Conservation (phyloP, 1,140 invertebrate species). For the Glossosoma conforme region DNA sequence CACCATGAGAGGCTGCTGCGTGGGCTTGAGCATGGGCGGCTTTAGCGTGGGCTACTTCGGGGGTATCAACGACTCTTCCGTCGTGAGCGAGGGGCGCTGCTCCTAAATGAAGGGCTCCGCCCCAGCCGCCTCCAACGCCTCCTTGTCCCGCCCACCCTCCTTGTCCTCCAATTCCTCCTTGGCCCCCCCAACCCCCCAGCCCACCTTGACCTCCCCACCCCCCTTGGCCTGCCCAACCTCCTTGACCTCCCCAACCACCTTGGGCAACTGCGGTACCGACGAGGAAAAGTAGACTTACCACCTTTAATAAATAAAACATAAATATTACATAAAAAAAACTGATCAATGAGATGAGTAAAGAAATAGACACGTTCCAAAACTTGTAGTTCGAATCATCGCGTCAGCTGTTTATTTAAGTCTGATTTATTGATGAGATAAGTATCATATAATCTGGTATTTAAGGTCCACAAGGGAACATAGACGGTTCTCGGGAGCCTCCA, state of each 20-base stretch:
- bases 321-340: no score
- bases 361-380: no score
- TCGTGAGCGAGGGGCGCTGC: conserved; percentile 21
- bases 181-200: neutral
- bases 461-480: no score
- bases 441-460: no score
- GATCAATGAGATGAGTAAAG: no score
- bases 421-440: no score
- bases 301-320: neutral
- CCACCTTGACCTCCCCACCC: conserved; percentile 7
- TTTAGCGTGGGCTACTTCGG: conserved; percentile 47
- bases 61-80: conserved; percentile 43
- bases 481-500: no score
- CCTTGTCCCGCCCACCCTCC: conserved; percentile 14
- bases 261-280: conserved; percentile 1
- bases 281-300: neutral
- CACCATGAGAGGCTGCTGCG: conserved; percentile 29
- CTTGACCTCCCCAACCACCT: conserved; percentile 15
- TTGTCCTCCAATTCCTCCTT: neutral
- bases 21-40: conserved; percentile 39
- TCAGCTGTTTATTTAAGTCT: no score
- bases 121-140: neutral
- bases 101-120: no score
- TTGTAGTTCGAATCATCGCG: no score
- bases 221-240: conserved; percentile 12